Evolutionary conservation across 2,888 invertebrate genomes (phyloP), one percentile per base, ranked within the genome.

Genomic region (Agrochola circellaris): DNA sequence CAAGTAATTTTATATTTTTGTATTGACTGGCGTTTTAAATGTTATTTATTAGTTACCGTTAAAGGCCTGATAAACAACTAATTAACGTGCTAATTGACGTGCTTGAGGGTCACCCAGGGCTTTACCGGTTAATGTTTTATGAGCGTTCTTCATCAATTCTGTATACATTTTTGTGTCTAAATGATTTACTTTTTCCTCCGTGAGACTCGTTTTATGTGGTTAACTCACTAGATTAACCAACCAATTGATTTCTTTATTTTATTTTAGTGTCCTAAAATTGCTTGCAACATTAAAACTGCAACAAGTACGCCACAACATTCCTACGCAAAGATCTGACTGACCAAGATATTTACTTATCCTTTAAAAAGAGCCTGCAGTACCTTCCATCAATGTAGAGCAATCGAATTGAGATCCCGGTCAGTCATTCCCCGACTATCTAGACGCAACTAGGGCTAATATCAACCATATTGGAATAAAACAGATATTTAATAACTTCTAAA

Each of bases 381-480:
- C 9, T 15, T 45, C 7, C 42, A 54, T 23, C 26, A 30, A 45
- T 60, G 26, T 11, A 70, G 61, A 15, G 20, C n/a, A 56, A 34
- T 30, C 3, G 20, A 65, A 60, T 34, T 30, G 1, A 69, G 20
- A 62, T 13, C 75, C 7, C 9, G 34, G 34, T 60, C 82, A 83
- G 58, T 76, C 69, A 81, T 15, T 38, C 8, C 74, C 20, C 26
- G 51, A 58, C 80, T 26, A 62, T 45, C 34, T 51, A 84, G 86
- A 86, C 84, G 86, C 65, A 84, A 86, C 86, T 84, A 81, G 88
- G 75, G 81, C 72, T 42, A 79, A 81, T 73, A 81, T 77, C 34
- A 71, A 62, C 65, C 62, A 26, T 71, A 82, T 38, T 60, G 15
- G 60, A 60, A 77, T 42, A 85, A 64, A 78, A 77, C 66, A 73